Evolutionary conservation across 1,140 invertebrate species (phyloP), one percentile per base, ranked within the genome.

Genomic region (Mycetomoellerius zeteki): DNA sequence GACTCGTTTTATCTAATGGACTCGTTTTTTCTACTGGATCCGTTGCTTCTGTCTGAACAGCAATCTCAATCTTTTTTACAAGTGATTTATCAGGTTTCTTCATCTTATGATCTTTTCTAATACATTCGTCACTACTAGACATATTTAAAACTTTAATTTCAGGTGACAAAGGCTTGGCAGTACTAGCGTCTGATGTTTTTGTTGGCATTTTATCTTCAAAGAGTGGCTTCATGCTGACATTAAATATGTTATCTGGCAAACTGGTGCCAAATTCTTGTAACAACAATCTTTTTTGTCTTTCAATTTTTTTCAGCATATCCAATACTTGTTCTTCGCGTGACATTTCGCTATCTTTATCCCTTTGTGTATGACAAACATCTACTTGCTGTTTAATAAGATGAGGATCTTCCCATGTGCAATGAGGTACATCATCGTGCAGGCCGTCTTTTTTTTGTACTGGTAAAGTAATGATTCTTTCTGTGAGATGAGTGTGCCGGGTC

Each of bases 71-170:
- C 43, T 75, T 92, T 16, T 78, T 89, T 3, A 50, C 47, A n/a
- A 50, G 10, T 10, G 27, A 67, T 7, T 77, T 85, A 72, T 88
- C 67, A 0, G 50, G 47, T 67, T 86, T 91, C 75, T 19, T 76
- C 24, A 1, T n/a, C 8, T 78, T 89, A 60, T 30, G 54, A 64
- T 90, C 90, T 19, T 78, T 93, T 43, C 86, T 90, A 14, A 2
- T 16, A 19, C 33, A 78, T 10, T 88, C 65, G 0, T 93, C 90
- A 10, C 77, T 86, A 24, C 81, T 86, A 12, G 94, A 94, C 82
- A 93, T 88, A 84, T 94, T 94, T 75, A 94, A 94, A 1, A 94
- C 93, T 88, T 92, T 91, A 24, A 94, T 91, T 84, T 95, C 94
- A 1, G 95, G 91, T 0, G 91, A 90, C 12, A 24, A 12, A 65